Percentiles rank a stretch among this genome's conserved stretches.
These are phyloP conservation scores for Ovibos moschatus DNA, from an alignment of 2,113 vertebrate species.

Conservation along the genomic window DNA sequence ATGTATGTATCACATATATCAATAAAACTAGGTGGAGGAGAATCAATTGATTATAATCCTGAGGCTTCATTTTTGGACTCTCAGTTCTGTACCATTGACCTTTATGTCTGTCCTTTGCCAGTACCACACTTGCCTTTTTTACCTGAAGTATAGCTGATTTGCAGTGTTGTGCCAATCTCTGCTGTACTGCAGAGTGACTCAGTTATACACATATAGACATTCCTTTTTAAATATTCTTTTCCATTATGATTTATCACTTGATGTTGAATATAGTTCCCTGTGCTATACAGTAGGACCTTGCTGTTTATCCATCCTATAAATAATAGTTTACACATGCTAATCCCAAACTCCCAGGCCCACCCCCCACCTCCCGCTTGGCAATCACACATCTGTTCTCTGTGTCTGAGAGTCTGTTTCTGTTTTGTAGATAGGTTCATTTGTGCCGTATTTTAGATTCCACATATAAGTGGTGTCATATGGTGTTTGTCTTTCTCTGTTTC, in stretches of 20 bases:
- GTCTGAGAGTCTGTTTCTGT: background rate
- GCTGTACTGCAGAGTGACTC: background rate
- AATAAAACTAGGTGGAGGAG: background rate
- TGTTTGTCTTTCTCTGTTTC: background rate
- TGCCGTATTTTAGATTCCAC: background rate
- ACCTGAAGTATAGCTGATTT: background rate
- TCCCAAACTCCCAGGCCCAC: background rate
- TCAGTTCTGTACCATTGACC: background rate
- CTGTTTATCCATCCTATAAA: background rate
- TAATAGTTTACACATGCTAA: background rate
- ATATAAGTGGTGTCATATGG: background rate
- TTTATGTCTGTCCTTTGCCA: background rate
- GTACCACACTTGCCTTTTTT: background rate
- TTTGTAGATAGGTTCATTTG: background rate
- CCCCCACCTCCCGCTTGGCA: background rate
- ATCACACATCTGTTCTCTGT: background rate
- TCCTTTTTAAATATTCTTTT: background rate
- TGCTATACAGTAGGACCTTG: background rate
- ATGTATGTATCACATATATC: background rate
- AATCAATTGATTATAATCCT: background rate
- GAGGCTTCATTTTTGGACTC: background rate
- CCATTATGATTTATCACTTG: background rate
- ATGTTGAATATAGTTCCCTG: background rate
- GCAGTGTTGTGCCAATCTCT: background rate
- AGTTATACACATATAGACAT: background rate